These are phyloP conservation scores for Pyrgilauda ruficollis DNA, from an alignment of 2,113 vertebrate genomes.

Conservation along the genomic window DNA sequence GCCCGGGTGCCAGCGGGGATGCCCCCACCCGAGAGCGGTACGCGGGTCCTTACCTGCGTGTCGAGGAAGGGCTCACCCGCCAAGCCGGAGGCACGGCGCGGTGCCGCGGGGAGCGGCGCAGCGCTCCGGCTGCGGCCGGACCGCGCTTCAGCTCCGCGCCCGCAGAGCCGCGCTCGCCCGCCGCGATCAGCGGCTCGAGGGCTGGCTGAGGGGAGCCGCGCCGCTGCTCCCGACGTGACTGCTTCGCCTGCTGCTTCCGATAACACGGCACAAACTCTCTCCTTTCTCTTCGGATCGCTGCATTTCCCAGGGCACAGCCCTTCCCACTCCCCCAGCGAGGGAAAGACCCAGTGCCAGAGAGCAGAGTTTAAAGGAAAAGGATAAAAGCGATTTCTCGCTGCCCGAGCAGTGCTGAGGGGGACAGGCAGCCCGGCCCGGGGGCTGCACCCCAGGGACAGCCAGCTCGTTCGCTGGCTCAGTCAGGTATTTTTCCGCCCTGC, in stretches of 20 bases:
- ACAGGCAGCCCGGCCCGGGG: not conserved
- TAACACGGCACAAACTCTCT: not conserved
- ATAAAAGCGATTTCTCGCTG: not conserved
- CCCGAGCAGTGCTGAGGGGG: not conserved
- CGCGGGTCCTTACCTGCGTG: slow-evolving; percentile 39
- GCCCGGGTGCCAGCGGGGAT: not conserved
- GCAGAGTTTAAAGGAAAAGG: not conserved
- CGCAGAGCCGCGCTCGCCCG: not conserved
- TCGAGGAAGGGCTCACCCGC: slow-evolving; percentile 7
- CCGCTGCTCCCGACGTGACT: not conserved
- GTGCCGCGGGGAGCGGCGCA: too few relatives aligned
- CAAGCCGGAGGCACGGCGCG: not conserved
- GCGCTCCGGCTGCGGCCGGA: too few relatives aligned
- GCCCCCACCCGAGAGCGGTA: not conserved
- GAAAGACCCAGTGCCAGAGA: not conserved
- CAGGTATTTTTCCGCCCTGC: not conserved
- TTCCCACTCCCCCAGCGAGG: not conserved
- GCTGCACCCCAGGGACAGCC: not conserved
- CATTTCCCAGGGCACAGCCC: not conserved
- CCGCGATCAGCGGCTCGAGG: not conserved
- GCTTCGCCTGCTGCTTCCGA: not conserved
- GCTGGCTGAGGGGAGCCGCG: not conserved
- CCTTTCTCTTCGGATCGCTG: not conserved
- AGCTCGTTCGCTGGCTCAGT: not conserved
- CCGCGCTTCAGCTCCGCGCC: not conserved